Percentiles rank a stretch among this genome's conserved stretches.
Evolutionary conservation across 2,888 invertebrate genomes (phyloP).

Genomic region (Noctua pronuba): DNA sequence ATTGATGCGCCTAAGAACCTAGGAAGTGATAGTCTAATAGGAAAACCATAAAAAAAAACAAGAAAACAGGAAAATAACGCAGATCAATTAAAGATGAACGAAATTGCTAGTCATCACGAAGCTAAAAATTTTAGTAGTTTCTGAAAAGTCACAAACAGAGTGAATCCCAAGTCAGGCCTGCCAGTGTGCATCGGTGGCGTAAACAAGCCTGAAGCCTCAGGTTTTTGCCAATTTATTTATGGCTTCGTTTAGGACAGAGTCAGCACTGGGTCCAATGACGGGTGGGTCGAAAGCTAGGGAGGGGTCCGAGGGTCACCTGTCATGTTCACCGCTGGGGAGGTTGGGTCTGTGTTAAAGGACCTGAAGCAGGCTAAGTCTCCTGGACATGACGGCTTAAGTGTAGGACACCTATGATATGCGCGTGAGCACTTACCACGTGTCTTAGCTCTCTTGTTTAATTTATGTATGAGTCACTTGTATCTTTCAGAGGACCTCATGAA

Average conservation of each 20-base stretch:
- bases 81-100: not conserved
- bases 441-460: not conserved
- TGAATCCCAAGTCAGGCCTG: too few relatives aligned
- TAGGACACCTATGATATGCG: not conserved
- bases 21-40: not conserved
- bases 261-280: too few relatives aligned
- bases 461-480: slow-evolving; percentile 1
- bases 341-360: not conserved
- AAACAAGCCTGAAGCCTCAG: too few relatives aligned
- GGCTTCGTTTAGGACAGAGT: too few relatives aligned
- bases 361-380: not conserved
- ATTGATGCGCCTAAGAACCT: not conserved
- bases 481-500: slow-evolving; percentile 1
- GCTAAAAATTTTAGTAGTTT: too few relatives aligned
- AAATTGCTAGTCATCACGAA: too few relatives aligned
- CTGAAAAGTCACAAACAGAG: too few relatives aligned
- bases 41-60: not conserved
- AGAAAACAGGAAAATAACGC: too few relatives aligned
- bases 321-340: not conserved
- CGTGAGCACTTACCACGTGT: not conserved
- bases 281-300: not conserved
- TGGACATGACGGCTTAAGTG: not conserved
- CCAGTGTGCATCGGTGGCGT: too few relatives aligned
- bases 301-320: not conserved
- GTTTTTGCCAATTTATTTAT: too few relatives aligned